Percentiles rank a stretch among this genome's conserved stretches.
Evolutionary conservation across 2,113 vertebrate genomes (phyloP).

Genomic region (Tupaia chinensis): DNA sequence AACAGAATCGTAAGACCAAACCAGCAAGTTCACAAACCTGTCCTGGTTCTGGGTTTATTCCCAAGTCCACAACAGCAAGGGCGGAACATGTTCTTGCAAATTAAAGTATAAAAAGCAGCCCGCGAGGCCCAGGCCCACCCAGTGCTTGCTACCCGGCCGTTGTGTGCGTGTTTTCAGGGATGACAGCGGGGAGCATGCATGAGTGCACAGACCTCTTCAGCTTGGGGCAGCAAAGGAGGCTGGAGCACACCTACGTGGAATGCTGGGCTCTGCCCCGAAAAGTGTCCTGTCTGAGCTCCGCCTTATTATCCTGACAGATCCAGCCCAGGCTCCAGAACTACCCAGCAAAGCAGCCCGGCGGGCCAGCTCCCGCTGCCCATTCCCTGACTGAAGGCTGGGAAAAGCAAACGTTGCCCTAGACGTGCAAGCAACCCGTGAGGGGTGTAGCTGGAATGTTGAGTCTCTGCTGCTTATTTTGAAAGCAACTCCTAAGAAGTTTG

Average conservation of each 20-base stretch:
- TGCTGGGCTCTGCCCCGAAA: not conserved
- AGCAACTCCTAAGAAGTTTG: not conserved
- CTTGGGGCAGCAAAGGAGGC: accelerated
- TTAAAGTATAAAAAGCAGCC: not conserved
- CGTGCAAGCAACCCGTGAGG: not conserved
- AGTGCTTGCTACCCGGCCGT: too few relatives aligned
- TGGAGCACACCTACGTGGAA: not conserved
- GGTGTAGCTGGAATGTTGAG: not conserved
- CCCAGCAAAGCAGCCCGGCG: not conserved
- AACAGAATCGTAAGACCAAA: not conserved
- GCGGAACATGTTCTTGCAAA: not conserved
- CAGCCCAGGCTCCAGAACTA: not conserved
- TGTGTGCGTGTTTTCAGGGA: too few relatives aligned
- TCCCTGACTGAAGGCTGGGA: constrained; percentile 4
- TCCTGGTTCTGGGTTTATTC: not conserved
- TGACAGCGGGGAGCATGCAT: too few relatives aligned
- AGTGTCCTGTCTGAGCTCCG: not conserved
- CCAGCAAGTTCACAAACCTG: not conserved
- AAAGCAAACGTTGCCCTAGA: not conserved
- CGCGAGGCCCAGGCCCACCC: not conserved
- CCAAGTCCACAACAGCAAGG: accelerated
- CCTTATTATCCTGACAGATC: not conserved
- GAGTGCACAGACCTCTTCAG: too few relatives aligned
- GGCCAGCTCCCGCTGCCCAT: too few relatives aligned
- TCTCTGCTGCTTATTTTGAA: not conserved